Conservation (phyloP, 2,888 invertebrate genomes). For the Ophion obscuratus region DNA sequence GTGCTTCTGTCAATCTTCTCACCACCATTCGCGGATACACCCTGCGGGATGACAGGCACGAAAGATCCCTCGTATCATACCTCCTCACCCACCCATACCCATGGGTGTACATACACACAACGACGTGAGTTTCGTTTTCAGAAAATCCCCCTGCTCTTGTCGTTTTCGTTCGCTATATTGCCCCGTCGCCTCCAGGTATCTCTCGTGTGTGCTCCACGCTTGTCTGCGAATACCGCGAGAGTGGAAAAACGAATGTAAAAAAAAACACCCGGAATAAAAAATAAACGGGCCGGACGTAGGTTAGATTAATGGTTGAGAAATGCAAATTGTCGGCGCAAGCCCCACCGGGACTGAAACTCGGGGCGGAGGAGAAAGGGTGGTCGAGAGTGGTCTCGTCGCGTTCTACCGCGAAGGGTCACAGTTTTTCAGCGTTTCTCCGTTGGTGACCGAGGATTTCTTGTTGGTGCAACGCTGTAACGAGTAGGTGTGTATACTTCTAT, state of each 20-base stretch:
- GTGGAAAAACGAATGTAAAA: conserved; percentile 26
- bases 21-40: not conserved
- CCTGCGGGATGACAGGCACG: not conserved
- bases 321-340: conserved; percentile 80
- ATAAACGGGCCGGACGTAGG: conserved; percentile 75
- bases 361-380: conserved; percentile 30
- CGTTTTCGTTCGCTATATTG: conserved; percentile 16
- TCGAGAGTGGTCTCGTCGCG: conserved; percentile 53
- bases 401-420: conserved; percentile 53
- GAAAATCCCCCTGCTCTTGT: conserved; percentile 24
- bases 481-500: not conserved
- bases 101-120: not conserved
- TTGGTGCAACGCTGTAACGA: conserved; percentile 46
- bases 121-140: conserved; percentile 21
- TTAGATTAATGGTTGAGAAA: conserved; percentile 84
- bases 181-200: conserved; percentile 29
- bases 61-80: not conserved
- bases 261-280: conserved; percentile 46
- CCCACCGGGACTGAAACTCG: conserved; percentile 55
- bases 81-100: not conserved
- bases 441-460: conserved; percentile 25
- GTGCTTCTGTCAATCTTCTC: not conserved
- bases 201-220: conserved; percentile 17
- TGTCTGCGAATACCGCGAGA: conserved; percentile 57
- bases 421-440: conserved; percentile 48